A percentile compares a stretch with the other conserved stretches of the same genome.
These are phyloP conservation scores for Laupala kohalensis DNA, from an alignment of 1,140 invertebrate species.

Conservation along the genomic window DNA sequence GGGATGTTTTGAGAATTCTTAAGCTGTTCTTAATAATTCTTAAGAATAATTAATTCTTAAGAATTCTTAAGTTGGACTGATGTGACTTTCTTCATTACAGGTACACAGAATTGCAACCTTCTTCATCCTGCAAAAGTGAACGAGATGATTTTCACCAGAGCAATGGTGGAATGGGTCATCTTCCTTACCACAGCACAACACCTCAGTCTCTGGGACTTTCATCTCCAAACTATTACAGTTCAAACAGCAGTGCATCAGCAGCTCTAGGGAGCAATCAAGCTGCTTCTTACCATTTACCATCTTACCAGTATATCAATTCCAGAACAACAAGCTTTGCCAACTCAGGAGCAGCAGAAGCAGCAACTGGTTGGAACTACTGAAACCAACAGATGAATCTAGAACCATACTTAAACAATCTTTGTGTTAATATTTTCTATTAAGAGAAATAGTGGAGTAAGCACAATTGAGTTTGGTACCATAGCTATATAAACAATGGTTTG, in stretches of 20 bases:
- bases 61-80: no score
- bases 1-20: no score
- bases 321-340: slow-evolving; percentile 1
- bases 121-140: slow-evolving; percentile 26
- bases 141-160: slow-evolving; percentile 20
- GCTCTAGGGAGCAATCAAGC: slow-evolving; percentile 1
- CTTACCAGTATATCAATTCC: slow-evolving; percentile 13
- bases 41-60: no score
- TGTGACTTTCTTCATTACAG: slow-evolving; percentile 12
- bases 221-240: slow-evolving; percentile 5
- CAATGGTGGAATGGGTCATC: slow-evolving; percentile 18
- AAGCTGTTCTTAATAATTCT: no score
- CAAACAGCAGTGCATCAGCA: neutral
- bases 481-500: no score
- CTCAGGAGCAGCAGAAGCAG: neutral
- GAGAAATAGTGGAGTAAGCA: no score
- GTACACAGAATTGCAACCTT: slow-evolving; percentile 37
- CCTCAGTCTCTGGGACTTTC: slow-evolving; percentile 16
- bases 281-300: slow-evolving; percentile 10
- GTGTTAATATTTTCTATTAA: no score
- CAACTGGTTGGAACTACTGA: neutral
- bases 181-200: slow-evolving; percentile 19
- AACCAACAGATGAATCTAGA: no score
- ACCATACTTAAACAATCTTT: no score
- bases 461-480: no score